These are phyloP conservation scores for Euwallacea fornicatus DNA, from an alignment of 1,140 invertebrate genomes.

Conservation along the genomic window DNA sequence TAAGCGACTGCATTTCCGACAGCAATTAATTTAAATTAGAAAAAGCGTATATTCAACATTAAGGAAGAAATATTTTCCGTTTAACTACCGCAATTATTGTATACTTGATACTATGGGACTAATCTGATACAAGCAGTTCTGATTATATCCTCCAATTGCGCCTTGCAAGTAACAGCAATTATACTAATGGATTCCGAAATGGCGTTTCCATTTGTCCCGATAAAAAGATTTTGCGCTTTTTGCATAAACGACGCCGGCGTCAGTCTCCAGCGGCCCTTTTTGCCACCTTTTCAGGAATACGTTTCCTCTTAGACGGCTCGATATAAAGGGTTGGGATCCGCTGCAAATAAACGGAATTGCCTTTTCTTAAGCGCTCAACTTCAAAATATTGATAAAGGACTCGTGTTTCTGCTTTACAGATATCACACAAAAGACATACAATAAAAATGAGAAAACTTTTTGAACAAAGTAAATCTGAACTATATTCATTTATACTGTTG, in stretches of 20 bases:
- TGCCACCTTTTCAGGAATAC: conserved; percentile 17
- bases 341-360: conserved; percentile 20
- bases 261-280: conserved; percentile 11
- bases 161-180: conserved; percentile 14
- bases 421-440: conserved; percentile 9
- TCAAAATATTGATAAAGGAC: conserved; percentile 21
- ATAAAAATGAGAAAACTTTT: conserved; percentile 8
- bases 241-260: conserved; percentile 4
- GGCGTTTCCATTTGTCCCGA: conserved; percentile 7
- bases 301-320: conserved; percentile 4
- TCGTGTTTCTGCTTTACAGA: conserved; percentile 14
- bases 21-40: background rate
- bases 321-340: conserved; percentile 5
- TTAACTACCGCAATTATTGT: background rate
- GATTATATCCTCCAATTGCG: conserved; percentile 1
- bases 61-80: background rate
- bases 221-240: conserved; percentile 16
- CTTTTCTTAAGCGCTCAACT: conserved; percentile 15
- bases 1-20: background rate
- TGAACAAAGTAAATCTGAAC: no score
- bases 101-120: no score
- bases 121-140: no score
- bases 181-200: conserved; percentile 15
- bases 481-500: no score
- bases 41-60: background rate